These are phyloP conservation scores for Phortica magna DNA, from an alignment of 2,888 invertebrate genomes.

Conservation along the genomic window DNA sequence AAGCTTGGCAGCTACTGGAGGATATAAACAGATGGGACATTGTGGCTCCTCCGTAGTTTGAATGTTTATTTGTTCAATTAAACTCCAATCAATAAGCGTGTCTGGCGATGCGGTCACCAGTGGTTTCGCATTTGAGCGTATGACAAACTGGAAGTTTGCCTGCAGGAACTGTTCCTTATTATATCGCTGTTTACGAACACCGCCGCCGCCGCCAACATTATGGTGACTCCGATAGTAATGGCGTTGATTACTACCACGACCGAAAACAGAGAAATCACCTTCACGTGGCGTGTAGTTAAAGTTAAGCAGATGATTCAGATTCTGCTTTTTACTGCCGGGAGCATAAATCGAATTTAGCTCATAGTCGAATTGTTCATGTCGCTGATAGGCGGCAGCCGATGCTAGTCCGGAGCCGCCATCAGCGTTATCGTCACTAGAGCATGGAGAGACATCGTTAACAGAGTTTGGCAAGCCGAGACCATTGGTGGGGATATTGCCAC, in stretches of 20 bases:
- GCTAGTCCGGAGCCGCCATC: constrained; percentile 76
- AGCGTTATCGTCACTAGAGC: constrained; percentile 66
- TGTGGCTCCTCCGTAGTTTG: constrained; percentile 83
- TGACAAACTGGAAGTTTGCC: constrained; percentile 98
- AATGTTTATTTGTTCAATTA: constrained; percentile 92
- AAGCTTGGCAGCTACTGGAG: constrained; percentile 92
- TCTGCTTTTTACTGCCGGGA: constrained; percentile 93
- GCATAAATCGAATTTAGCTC: constrained; percentile 91
- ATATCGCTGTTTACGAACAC: constrained; percentile 82
- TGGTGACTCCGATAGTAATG: constrained; percentile 44
- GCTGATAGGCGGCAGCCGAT: constrained; percentile 55
- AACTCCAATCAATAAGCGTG: constrained; percentile 92
- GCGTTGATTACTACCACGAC: constrained; percentile 56
- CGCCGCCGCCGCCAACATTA: constrained; percentile 32
- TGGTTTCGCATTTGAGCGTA: constrained; percentile 87
- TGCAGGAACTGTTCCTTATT: constrained; percentile 96
- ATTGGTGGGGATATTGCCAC: constrained; percentile 79
- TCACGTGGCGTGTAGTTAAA: constrained; percentile 89
- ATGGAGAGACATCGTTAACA: constrained; percentile 55
- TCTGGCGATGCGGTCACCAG: constrained; percentile 90
- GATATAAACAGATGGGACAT: constrained; percentile 95
- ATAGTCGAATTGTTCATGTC: constrained; percentile 64
- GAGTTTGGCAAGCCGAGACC: constrained; percentile 41
- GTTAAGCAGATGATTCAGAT: constrained; percentile 95
- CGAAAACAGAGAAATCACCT: constrained; percentile 60